A percentile compares a stretch with the other conserved stretches of the same genome.
These are phyloP conservation scores for Sebastes hopkinsi DNA, from an alignment of 2,797 vertebrate genomes.

Conservation along the genomic window DNA sequence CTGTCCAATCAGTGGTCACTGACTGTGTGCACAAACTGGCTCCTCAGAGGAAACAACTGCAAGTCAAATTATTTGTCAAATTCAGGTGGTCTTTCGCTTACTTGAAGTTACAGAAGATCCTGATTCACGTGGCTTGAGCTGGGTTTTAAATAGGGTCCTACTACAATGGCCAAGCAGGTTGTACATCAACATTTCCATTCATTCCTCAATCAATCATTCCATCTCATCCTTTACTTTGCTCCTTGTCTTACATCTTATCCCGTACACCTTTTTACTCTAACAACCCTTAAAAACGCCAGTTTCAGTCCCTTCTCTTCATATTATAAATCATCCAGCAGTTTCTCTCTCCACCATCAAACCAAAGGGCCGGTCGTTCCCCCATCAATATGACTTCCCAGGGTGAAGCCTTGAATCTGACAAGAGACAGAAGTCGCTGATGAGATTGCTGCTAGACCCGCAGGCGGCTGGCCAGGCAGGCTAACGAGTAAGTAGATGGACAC, in stretches of 20 bases:
- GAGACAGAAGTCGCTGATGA: constrained; percentile 60
- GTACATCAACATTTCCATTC: background rate
- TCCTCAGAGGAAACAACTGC: background rate
- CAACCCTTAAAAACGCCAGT: constrained; percentile 36
- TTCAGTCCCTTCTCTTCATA: constrained; percentile 55
- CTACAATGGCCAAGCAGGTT: background rate
- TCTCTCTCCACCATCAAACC: constrained; percentile 48
- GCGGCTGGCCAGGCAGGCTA: constrained; percentile 50
- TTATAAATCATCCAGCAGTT: constrained; percentile 65
- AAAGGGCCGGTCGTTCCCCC: constrained; percentile 41
- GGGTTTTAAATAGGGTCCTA: background rate
- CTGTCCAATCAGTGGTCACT: constrained; percentile 14
- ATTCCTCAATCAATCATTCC: constrained; percentile 5
- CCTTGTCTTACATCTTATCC: constrained; percentile 4
- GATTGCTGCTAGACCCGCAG: constrained; percentile 54
- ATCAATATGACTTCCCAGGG: constrained; percentile 55
- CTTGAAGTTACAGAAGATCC: background rate
- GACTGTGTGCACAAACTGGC: constrained; percentile 1
- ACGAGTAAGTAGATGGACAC: constrained; percentile 70
- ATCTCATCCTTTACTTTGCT: background rate
- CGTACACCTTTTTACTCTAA: constrained; percentile 7
- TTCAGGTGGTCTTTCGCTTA: background rate
- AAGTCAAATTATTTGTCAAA: constrained; percentile 10
- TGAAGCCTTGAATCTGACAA: constrained; percentile 59
- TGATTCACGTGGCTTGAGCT: background rate